Conservation (phyloP, 2,113 vertebrate genomes). For the Mola mola region DNA sequence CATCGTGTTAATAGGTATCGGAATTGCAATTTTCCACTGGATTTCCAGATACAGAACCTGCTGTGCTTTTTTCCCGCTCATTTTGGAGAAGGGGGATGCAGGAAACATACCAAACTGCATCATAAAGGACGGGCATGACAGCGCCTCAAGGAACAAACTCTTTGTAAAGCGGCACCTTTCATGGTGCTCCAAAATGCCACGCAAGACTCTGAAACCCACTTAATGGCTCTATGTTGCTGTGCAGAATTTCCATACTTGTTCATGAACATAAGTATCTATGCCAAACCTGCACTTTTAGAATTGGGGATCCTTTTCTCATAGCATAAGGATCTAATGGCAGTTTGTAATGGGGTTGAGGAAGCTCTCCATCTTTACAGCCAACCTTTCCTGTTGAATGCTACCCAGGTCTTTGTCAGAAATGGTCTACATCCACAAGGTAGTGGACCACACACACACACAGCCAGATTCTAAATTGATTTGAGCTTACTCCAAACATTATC, state of each 20-base stretch:
- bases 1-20: no score
- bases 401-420: conserved; percentile 25
- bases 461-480: conserved; percentile 40
- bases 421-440: neutral
- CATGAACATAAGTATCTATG: neutral
- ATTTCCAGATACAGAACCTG: no score
- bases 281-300: neutral
- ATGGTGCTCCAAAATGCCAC: neutral
- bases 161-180: neutral
- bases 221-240: neutral
- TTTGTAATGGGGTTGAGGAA: conserved; percentile 6
- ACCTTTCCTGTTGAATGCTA: neutral
- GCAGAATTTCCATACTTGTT: no score
- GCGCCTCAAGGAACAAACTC: neutral
- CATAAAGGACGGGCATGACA: no score
- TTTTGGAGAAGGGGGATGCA: no score
- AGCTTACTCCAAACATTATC: conserved; percentile 10
- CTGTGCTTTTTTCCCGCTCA: no score
- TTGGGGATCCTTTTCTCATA: neutral
- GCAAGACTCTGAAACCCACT: neutral
- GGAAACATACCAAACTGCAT: no score
- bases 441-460: conserved; percentile 21
- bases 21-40: no score
- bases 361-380: conserved; percentile 14
- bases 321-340: neutral